phyloP scores from a whole-genome alignment of 2,113 vertebrate genomes.

The Sylvietta virens region DNA sequence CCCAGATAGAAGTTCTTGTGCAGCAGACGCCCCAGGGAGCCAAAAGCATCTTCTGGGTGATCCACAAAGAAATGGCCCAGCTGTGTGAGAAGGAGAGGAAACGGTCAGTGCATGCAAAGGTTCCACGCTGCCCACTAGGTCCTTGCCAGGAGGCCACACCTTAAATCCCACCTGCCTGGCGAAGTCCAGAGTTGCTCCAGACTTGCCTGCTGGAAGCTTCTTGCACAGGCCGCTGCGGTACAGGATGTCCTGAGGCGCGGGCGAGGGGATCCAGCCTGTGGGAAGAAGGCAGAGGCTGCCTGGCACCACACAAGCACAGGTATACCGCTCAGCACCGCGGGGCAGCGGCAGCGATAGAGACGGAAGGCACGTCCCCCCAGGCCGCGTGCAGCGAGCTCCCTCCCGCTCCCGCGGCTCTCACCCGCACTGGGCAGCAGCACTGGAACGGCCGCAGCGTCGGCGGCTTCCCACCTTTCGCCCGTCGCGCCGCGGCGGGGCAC shows the following conservation, averaged over 20 bases:
- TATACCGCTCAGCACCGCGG: accelerated
- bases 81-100: neutral
- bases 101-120: accelerated
- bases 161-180: neutral
- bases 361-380: accelerated
- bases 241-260: neutral
- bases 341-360: too few relatives aligned
- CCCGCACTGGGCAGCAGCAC: neutral
- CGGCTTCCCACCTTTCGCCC: neutral
- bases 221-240: accelerated
- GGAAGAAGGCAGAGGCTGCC: accelerated
- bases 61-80: conserved; percentile 45
- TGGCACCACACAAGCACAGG: neutral
- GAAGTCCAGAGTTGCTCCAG: neutral
- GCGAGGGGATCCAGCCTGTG: neutral
- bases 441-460: neutral
- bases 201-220: neutral
- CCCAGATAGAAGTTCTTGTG: conserved; percentile 34
- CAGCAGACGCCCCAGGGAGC: conserved; percentile 7
- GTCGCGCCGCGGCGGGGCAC: neutral
- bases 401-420: neutral
- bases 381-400: accelerated
- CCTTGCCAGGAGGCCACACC: accelerated
- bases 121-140: accelerated
- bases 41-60: conserved; percentile 22